Conservation (phyloP, 1,140 invertebrate species). For the Euschistus heros region DNA sequence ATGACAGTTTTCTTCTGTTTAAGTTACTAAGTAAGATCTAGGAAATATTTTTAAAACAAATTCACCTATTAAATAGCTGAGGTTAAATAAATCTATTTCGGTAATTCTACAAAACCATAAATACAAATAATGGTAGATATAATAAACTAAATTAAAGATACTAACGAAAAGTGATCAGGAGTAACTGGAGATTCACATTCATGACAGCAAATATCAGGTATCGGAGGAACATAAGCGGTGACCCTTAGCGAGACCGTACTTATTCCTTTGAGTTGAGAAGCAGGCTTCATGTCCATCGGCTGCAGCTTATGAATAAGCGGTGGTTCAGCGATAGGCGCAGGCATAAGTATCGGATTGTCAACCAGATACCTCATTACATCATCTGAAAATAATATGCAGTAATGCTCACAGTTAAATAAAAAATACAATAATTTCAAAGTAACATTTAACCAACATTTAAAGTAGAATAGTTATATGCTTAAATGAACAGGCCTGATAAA, state of each 20-base stretch:
- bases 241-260: not conserved
- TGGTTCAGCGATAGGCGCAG: constrained; percentile 7
- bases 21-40: too few species aligned
- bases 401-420: too few species aligned
- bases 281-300: not conserved
- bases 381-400: not conserved
- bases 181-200: constrained; percentile 15
- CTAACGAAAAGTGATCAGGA: constrained; percentile 2
- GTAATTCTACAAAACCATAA: not conserved
- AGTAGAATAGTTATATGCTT: too few species aligned
- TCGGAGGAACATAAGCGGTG: not conserved
- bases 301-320: not conserved
- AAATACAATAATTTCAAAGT: too few species aligned
- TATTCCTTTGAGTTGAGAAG: not conserved
- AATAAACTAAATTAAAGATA: not conserved
- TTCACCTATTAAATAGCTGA: too few species aligned
- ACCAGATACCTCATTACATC: not conserved
- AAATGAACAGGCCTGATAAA: too few species aligned
- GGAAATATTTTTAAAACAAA: too few species aligned
- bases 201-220: not conserved
- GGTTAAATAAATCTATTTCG: not conserved
- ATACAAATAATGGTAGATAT: not conserved
- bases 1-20: too few species aligned
- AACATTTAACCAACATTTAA: too few species aligned
- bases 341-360: not conserved